These are phyloP conservation scores for Meles meles DNA, from an alignment of 2,113 vertebrate species.

Conservation along the genomic window DNA sequence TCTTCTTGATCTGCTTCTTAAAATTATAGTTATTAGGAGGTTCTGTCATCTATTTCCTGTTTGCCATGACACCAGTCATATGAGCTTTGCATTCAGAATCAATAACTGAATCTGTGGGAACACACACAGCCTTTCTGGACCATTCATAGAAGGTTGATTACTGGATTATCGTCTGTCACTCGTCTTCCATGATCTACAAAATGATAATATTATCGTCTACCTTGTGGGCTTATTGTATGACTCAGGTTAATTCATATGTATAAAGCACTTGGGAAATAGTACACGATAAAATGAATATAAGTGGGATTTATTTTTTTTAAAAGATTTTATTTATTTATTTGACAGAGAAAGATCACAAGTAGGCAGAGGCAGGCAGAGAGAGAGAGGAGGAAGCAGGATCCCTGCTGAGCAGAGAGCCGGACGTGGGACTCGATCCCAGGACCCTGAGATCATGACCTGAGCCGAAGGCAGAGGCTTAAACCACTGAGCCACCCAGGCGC, in stretches of 20 bases:
- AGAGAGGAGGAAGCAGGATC: too few species aligned
- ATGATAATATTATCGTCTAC: background rate
- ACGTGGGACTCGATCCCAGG: too few species aligned
- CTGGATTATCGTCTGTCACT: background rate
- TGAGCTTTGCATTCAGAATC: slow-evolving; percentile 77
- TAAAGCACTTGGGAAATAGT: background rate
- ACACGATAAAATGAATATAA: background rate
- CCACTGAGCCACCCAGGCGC: too few species aligned
- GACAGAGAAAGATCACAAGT: too few species aligned
- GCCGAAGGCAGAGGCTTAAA: too few species aligned
- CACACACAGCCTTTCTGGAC: slow-evolving; percentile 66
- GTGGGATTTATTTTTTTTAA: background rate
- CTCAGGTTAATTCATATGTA: background rate
- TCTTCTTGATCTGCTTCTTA: slow-evolving; percentile 82
- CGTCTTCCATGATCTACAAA: background rate
- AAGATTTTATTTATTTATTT: too few species aligned
- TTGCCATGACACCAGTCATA: slow-evolving; percentile 81
- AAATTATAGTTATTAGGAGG: slow-evolving; percentile 80
- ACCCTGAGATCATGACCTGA: too few species aligned
- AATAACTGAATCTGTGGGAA: slow-evolving; percentile 67
- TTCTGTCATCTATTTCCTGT: slow-evolving; percentile 79
- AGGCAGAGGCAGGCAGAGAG: too few species aligned
- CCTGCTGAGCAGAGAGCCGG: too few species aligned
- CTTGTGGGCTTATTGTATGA: background rate
- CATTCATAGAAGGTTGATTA: background rate